Evolutionary conservation across 1,140 invertebrate species (phyloP), one percentile per base, ranked within the genome.

Genomic region (Acyrthosiphon pisum): DNA sequence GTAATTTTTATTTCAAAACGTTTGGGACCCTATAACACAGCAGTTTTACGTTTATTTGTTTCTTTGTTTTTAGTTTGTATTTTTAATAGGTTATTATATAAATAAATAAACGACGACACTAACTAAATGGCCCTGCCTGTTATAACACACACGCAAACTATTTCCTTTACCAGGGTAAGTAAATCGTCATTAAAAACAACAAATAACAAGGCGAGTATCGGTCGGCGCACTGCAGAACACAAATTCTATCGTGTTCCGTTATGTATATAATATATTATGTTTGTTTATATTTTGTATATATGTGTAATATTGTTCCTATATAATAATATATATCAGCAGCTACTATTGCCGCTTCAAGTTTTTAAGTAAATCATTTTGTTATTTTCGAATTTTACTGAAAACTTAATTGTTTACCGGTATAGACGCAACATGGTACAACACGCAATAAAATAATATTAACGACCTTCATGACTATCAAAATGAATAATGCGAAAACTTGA

Each of bases 391-490:
- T 89, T 89, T 50, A 50, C 88, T 23, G 53, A 90, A 60, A 90
- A 60, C 35, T 90, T 60, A 60, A 90, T 90, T 60, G 88, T 90
- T 90, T 60, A 60, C 37, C 53, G 88, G 50, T 90, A 90, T 37
- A 90, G 46, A 90, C 88, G 88, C 88, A 60, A 90, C 88, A 60
- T 90, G 88, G 88, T 90, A 60, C 53, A 60, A 90, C 88, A 90
- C 37, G 88, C 88, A 90, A 90, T 90, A 90, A 90, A 90, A 90
- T 90, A 90, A 90, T 90, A 90, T 90, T 90, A 90, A 90, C 88
- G 88, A 90, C 53, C 37, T 90, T 41, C 88, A 30, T 30, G 88
- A 60, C 88, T 90, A 90, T 90, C 88, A 60, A 90, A 37, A 60
- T 90, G 88, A 90, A 90, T 90, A 90, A 90, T 90, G 88, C 23